Conservation (phyloP, 2,888 invertebrate genomes). For the Lithophane socia region DNA sequence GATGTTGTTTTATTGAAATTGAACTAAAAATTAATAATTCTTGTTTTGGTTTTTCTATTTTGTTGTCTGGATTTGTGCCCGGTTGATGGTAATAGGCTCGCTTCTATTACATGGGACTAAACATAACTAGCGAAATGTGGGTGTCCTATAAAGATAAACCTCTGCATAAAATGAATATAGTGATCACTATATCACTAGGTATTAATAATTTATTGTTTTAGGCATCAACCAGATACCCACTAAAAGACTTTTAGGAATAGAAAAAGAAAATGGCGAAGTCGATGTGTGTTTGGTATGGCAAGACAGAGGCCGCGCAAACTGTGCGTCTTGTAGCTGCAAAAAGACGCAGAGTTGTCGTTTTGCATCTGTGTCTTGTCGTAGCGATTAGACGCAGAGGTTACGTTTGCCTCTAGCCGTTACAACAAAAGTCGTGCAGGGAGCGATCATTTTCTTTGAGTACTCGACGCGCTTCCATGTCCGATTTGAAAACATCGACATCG, state of each 20-base stretch:
- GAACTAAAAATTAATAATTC: constrained; percentile 1
- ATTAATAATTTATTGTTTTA: too few species aligned
- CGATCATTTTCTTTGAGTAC: not conserved
- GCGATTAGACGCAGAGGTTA: not conserved
- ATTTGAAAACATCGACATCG: too few species aligned
- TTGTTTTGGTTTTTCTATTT: not conserved
- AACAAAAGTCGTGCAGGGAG: too few species aligned
- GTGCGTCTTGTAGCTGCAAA: not conserved
- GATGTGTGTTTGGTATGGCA: not conserved
- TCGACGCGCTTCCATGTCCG: not conserved
- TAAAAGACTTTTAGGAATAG: not conserved
- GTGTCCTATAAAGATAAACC: too few species aligned
- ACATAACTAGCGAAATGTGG: too few species aligned
- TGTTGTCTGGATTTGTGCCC: too few species aligned
- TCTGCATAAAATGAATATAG: too few species aligned
- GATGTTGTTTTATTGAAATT: constrained; percentile 30
- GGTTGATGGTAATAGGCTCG: too few species aligned
- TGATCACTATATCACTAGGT: too few species aligned
- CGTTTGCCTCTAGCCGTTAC: not conserved
- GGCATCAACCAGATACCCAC: too few species aligned
- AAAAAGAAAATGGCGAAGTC: not conserved
- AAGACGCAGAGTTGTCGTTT: not conserved
- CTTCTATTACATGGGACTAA: too few species aligned
- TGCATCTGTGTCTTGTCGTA: not conserved
- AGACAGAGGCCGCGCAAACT: not conserved